phyloP scores from a whole-genome alignment of 2,888 invertebrate species.

The Caenorhabditis becei region DNA sequence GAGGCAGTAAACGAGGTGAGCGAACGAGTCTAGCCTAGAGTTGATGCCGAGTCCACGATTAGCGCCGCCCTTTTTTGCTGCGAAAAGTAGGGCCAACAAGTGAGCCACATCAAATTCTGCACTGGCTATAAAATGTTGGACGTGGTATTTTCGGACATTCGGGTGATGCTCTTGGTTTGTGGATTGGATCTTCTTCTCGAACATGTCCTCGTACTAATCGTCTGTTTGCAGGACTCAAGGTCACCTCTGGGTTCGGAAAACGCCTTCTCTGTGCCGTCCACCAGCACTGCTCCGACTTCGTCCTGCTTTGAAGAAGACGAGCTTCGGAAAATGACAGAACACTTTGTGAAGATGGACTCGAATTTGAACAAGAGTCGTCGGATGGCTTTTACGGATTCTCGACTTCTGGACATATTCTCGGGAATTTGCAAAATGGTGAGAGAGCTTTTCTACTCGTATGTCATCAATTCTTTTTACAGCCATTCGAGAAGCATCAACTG shows the following conservation, averaged over 20 bases:
- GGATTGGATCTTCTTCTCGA: not conserved
- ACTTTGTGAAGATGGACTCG: slow-evolving; percentile 59
- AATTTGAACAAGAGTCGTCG: slow-evolving; percentile 57
- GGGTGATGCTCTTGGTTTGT: not conserved
- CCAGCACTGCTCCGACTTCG: slow-evolving; percentile 11
- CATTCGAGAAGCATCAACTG: slow-evolving; percentile 53
- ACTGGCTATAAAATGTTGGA: slow-evolving; percentile 9
- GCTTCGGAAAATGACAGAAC: slow-evolving; percentile 32
- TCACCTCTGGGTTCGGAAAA: not conserved
- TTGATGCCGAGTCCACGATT: slow-evolving; percentile 1
- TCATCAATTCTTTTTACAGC: slow-evolving; percentile 33
- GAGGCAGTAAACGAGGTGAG: slow-evolving; percentile 26
- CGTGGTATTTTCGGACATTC: slow-evolving; percentile 13
- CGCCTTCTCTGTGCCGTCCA: slow-evolving; percentile 7
- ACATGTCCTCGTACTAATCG: not conserved
- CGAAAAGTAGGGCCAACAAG: not conserved
- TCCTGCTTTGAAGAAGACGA: slow-evolving; percentile 29
- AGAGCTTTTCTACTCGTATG: not conserved
- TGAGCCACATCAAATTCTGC: not conserved
- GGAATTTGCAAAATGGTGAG: slow-evolving; percentile 57
- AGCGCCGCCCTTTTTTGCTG: slow-evolving; percentile 1
- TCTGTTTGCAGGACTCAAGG: slow-evolving; percentile 1
- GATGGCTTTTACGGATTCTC: slow-evolving; percentile 51
- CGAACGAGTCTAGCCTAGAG: slow-evolving; percentile 1
- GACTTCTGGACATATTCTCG: slow-evolving; percentile 47